Conservation (phyloP, 2,113 vertebrate genomes). For the Empidonax alnorum region DNA sequence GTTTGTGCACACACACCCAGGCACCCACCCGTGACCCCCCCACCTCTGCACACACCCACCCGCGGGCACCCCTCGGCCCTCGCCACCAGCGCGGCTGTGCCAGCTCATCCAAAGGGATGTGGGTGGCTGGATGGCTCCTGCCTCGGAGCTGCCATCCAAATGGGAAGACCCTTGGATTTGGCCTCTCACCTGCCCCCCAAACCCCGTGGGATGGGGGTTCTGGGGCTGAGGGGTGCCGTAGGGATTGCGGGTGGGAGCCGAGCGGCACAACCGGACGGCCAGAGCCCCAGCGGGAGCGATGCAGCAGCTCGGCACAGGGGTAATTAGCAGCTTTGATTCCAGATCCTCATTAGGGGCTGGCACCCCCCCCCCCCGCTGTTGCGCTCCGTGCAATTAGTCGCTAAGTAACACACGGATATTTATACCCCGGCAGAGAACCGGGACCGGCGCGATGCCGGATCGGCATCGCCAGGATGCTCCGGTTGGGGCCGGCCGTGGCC, state of each 20-base stretch:
- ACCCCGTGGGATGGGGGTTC: rapidly evolving
- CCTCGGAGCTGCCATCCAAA: rapidly evolving
- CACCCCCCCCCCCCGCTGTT: neutral
- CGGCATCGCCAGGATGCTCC: neutral
- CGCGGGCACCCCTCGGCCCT: neutral
- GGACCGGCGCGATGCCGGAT: neutral
- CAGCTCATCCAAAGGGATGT: rapidly evolving
- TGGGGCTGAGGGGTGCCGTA: rapidly evolving
- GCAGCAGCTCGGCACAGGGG: neutral
- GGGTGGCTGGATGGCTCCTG: rapidly evolving
- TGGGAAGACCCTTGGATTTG: rapidly evolving
- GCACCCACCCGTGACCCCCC: neutral
- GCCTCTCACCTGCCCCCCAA: too few relatives aligned
- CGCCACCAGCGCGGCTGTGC: rapidly evolving
- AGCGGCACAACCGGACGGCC: neutral
- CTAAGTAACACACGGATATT: slow-evolving; percentile 66
- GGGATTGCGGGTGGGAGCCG: neutral
- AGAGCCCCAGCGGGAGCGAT: neutral
- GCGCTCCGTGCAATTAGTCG: slow-evolving; percentile 60
- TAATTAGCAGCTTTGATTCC: slow-evolving; percentile 59
- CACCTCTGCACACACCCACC: neutral
- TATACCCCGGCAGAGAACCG: slow-evolving; percentile 11
- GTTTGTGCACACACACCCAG: rapidly evolving
- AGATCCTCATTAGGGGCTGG: slow-evolving; percentile 53
- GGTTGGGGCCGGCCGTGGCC: rapidly evolving